Percentiles rank a stretch among this genome's conserved stretches.
These are phyloP conservation scores for Catalaphyllia jardinei DNA, from an alignment of 64 coral and sea anemone species.

Conservation along the genomic window DNA sequence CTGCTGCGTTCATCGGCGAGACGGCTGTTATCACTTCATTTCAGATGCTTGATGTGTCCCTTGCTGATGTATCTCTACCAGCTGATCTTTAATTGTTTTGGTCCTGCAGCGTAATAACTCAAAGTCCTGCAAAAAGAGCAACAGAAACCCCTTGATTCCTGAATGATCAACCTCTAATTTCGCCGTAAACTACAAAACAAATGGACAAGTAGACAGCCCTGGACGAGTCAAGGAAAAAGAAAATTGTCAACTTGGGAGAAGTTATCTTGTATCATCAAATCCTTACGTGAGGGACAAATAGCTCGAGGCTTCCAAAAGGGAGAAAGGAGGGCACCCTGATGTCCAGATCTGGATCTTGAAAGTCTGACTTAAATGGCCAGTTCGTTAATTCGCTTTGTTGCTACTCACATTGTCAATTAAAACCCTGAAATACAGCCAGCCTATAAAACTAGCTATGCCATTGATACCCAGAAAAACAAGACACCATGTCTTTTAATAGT, in stretches of 20 bases:
- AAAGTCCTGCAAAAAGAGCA: slow-evolving; percentile 7
- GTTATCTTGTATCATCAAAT: background rate
- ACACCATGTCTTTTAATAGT: no score
- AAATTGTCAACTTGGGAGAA: background rate
- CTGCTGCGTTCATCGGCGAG: background rate
- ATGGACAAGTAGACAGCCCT: background rate
- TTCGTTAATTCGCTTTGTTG: no score
- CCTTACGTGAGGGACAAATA: no score
- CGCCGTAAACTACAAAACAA: background rate
- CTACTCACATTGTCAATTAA: no score
- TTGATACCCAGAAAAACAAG: no score
- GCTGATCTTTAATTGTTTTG: slow-evolving; percentile 38
- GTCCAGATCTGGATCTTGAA: no score
- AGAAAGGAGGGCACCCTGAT: no score
- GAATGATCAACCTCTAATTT: background rate
- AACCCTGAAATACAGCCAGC: no score
- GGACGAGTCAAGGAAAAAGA: background rate
- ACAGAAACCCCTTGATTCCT: background rate
- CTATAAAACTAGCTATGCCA: no score
- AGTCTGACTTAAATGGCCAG: no score
- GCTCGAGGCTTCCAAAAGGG: no score
- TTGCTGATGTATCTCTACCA: slow-evolving; percentile 9
- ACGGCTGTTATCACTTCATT: background rate
- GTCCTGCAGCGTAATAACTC: slow-evolving; percentile 23
- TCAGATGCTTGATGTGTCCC: background rate